Percentiles rank a stretch among this genome's conserved stretches.
Conservation (phyloP, 2,797 vertebrate genomes). For the Taeniopygia guttata region DNA sequence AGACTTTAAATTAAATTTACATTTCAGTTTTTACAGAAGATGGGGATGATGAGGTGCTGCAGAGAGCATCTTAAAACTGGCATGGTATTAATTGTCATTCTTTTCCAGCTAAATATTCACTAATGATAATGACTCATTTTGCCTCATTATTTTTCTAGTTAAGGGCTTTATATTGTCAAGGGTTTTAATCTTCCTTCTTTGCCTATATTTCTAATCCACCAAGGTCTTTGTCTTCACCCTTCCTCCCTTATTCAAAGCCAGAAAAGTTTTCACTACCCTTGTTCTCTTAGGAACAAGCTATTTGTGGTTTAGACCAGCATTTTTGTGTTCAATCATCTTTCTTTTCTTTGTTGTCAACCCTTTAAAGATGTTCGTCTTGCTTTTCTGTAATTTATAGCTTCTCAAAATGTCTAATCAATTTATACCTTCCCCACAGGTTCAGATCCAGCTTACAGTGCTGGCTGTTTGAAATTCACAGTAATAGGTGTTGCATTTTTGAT, state of each 20-base stretch:
- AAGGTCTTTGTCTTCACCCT: not conserved
- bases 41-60: not conserved
- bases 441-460: constrained; percentile 12
- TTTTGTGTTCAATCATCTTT: constrained; percentile 49
- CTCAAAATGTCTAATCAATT: constrained; percentile 44
- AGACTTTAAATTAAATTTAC: not conserved
- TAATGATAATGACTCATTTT: constrained; percentile 30
- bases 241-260: not conserved
- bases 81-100: not conserved
- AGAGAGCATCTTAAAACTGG: not conserved
- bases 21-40: not conserved
- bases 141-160: constrained; percentile 17
- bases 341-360: constrained; percentile 43
- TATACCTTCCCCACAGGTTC: constrained; percentile 46
- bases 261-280: not conserved
- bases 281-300: constrained; percentile 1
- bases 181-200: not conserved
- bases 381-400: constrained; percentile 57
- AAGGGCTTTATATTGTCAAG: not conserved
- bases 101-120: constrained; percentile 8
- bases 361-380: constrained; percentile 26
- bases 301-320: constrained; percentile 28
- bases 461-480: constrained; percentile 53
- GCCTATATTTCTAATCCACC: not conserved
- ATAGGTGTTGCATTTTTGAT: constrained; percentile 55